phyloP scores from a whole-genome alignment of 2,888 invertebrate species.

The Cremastinae sp. region DNA sequence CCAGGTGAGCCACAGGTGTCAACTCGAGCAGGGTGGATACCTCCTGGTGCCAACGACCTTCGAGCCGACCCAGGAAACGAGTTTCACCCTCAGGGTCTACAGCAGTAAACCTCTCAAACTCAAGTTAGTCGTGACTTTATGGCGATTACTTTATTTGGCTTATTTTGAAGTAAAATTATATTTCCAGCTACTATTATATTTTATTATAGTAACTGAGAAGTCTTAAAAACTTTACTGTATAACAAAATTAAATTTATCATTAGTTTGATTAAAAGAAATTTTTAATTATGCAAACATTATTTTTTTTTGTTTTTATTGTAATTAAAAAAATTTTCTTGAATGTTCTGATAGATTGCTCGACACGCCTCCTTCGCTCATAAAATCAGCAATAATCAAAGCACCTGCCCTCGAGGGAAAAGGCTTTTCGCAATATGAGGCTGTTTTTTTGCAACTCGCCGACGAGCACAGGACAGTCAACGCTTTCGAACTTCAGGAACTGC shows the following conservation, averaged over 20 bases:
- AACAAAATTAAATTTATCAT: neutral
- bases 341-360: slow-evolving; percentile 80
- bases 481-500: slow-evolving; percentile 93
- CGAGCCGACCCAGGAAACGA: slow-evolving; percentile 94
- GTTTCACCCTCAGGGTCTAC: slow-evolving; percentile 91
- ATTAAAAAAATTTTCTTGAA: neutral
- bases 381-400: slow-evolving; percentile 89
- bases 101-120: slow-evolving; percentile 89
- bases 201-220: no score
- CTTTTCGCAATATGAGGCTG: slow-evolving; percentile 92
- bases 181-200: no score
- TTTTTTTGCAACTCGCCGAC: slow-evolving; percentile 94
- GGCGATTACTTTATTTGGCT: no score
- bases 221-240: neutral
- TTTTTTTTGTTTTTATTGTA: slow-evolving; percentile 60
- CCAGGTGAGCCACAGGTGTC: slow-evolving; percentile 91
- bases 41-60: slow-evolving; percentile 94
- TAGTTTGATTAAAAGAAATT: slow-evolving; percentile 65
- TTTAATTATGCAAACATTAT: slow-evolving; percentile 18
- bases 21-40: slow-evolving; percentile 90
- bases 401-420: slow-evolving; percentile 87
- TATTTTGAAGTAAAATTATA: no score
- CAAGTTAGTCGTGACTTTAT: no score
- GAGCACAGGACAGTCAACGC: slow-evolving; percentile 94
- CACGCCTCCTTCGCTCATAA: slow-evolving; percentile 85